Evolutionary conservation across 2,113 vertebrate species (phyloP).

Genomic region (Eretmochelys imbricata): DNA sequence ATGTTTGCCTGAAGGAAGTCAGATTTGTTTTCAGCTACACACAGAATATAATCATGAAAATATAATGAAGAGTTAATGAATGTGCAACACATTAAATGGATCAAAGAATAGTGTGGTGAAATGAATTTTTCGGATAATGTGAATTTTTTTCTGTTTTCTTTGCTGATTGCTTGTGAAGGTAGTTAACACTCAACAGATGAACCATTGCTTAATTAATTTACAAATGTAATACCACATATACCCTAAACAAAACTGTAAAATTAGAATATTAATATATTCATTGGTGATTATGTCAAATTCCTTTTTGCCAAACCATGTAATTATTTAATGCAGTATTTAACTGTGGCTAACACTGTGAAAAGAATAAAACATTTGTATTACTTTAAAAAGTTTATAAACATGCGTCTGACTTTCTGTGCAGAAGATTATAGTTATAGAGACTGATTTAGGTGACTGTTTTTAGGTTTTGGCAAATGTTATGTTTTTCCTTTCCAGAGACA

Average conservation of each 20-base stretch:
- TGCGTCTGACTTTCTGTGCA: background rate
- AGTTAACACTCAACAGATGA: constrained; percentile 68
- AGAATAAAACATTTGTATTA: background rate
- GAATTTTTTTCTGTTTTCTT: constrained; percentile 49
- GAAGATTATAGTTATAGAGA: background rate
- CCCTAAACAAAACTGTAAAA: constrained; percentile 62
- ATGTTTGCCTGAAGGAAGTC: constrained; percentile 65
- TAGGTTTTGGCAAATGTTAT: background rate
- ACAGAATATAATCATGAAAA: constrained; percentile 72
- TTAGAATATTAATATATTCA: constrained; percentile 67
- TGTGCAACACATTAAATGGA: constrained; percentile 48
- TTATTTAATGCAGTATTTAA: constrained; percentile 69
- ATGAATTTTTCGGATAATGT: constrained; percentile 43
- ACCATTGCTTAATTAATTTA: constrained; percentile 59
- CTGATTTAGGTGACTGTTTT: background rate
- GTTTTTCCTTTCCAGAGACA: background rate
- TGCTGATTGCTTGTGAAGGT: constrained; percentile 65
- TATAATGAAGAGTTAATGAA: constrained; percentile 75
- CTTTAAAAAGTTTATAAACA: constrained; percentile 11
- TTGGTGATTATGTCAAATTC: constrained; percentile 47
- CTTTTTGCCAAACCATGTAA: constrained; percentile 58
- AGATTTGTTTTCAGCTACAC: constrained; percentile 58
- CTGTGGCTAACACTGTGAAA: constrained; percentile 39
- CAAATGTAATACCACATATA: constrained; percentile 36
- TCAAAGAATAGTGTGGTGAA: constrained; percentile 59